Evolutionary conservation across 2,113 vertebrate species (phyloP), one percentile per base, ranked within the genome.

Genomic region (Rallus limicola): DNA sequence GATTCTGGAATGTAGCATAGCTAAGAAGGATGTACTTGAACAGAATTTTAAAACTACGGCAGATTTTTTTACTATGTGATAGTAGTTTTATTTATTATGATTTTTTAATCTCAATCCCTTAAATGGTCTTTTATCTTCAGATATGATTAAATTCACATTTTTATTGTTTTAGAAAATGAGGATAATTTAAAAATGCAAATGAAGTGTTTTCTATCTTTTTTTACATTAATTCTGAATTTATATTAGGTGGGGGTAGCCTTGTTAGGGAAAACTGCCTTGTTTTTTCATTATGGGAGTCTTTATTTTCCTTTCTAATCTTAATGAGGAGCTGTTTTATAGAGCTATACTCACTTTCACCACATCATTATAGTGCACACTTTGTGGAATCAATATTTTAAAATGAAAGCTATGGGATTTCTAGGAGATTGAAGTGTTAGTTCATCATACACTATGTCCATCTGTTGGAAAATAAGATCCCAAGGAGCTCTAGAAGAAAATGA

Each of bases 21-120:
- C 55, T 83, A 75, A 81, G 53, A 70, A 82, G 34, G 42, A 11
- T 34, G 23, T n/a, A 65, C 40, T 83, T 5, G 1, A 87, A 72
- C 36, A 86, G 93, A 93, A 95, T 92, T 59, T 74, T 78, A 88
- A 93, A 91, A 29, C 46, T 60, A 14, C 56, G 82, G 71, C 28
- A 63, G 36, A 68, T 78, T 38, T 80, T 55, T 74, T 21, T 59
- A 65, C 20, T 52, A 13, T 34, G 82, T 40, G 59, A 52, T 21
- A 6, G 26, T 34, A 31, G 17, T 59, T 59, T 72, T 48, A 2
- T 44, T 20, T 53, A 53, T 28, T 28, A 53, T 16, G 28, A 28
- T 28, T 42, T 72, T 59, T 36, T 0, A 75, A 63, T 76, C 26
- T 13, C n/a, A 36, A 13, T 77, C 29, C 64, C 28, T 90, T 65